A percentile compares a stretch with the other conserved stretches of the same genome.
Conservation (phyloP, 2,113 vertebrate species). For the Pelecanus crispus region DNA sequence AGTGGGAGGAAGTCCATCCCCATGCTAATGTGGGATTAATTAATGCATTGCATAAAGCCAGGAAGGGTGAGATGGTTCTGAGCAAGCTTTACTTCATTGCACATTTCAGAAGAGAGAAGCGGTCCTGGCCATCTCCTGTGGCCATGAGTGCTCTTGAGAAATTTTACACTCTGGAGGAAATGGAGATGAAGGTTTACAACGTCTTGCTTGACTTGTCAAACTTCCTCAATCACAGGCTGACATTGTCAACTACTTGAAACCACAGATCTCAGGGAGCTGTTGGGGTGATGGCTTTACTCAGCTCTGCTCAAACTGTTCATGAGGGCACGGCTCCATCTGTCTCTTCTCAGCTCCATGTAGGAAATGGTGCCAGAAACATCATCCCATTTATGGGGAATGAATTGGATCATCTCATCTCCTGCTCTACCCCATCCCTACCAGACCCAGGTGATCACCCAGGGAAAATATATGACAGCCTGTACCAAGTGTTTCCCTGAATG, state of each 20-base stretch:
- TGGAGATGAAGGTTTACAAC: neutral
- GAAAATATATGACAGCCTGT: neutral
- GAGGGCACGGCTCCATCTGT: neutral
- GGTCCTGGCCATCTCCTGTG: neutral
- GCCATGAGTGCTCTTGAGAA: neutral
- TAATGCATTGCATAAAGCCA: neutral
- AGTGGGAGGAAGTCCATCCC: neutral
- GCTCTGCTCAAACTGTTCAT: neutral
- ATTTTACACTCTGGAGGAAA: neutral
- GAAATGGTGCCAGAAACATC: neutral
- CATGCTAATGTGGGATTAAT: neutral
- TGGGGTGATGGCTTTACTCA: neutral
- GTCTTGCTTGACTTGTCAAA: neutral
- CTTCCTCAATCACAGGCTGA: neutral
- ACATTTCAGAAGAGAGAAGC: neutral
- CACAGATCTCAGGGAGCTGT: neutral
- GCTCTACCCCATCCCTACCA: neutral
- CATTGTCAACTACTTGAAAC: neutral
- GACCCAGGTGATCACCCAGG: neutral
- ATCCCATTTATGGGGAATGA: neutral
- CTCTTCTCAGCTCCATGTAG: neutral
- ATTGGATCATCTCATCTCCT: neutral
- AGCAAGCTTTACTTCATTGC: neutral
- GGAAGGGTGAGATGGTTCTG: neutral
- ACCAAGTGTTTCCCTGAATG: neutral